Base-by-base conservation (phyloP, 2,113 vertebrate genomes). In the Mungos mungo region DNA sequence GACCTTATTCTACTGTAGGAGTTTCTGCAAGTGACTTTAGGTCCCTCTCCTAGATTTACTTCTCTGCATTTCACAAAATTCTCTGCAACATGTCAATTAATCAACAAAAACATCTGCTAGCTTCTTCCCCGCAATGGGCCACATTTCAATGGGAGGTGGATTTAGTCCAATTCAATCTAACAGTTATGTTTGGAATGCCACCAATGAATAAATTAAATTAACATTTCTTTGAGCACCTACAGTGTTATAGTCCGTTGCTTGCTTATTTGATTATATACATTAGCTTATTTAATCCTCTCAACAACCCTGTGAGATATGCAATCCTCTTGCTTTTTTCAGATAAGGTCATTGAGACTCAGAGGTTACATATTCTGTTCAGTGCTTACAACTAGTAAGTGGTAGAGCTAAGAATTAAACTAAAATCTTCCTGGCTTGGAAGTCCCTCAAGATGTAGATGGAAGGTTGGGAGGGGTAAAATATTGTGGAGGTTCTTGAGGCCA, bases 171-270 rank as follows among this genome's bases (percentile, higher is more conserved):
- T 90, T 79, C 54, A 79, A 14, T 84, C 12, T 63, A 92, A 47
- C 23, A 76, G n/a, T 76, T 96, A 79, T 41, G 11, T 84, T 96
- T 92, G n/a, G 25, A 95, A 82, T 33, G 25, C 52, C 63, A 90
- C 54, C 16, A 16, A 12, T 90, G 69, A 89, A 54, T 97, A 33
- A 50, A 79, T 66, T 57, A 68, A 80, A 45, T 54, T 27, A 84
- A 54, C 29, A 52, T 77, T 87, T 96, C 33, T 77, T n/a, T 81
- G 72, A 95, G 45, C 52, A 71, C 47, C 5, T 95, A 29, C 33
- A 68, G 2, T 79, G 7, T 76, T 93, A 14, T 2, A 84, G 52
- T 89, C 4, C 41, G 35, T 92, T 82, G 47, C 60, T 95, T 92
- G 25, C 27, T 82, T 95, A 25, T 80, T 95, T 89, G 60, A 45